Evolutionary conservation across 1,140 invertebrate species (phyloP), one percentile per base, ranked within the genome.

Genomic region (Himalopsyche phryganea): DNA sequence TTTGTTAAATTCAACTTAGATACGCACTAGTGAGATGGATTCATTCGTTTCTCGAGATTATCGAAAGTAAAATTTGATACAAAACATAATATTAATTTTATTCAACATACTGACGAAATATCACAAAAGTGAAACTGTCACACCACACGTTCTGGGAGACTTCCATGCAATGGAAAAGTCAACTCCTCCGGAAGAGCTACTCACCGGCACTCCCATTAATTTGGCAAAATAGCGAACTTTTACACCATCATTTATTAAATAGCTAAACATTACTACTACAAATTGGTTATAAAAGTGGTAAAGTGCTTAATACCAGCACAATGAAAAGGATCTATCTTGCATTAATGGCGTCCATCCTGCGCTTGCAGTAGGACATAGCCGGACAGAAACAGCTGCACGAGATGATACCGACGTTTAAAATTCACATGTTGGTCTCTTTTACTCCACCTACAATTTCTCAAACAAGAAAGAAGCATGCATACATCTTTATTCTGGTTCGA

Each of bases 311-410:
- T 38, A 40, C 45, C 66, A 58, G 61, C 69, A 66, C 68, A 68
- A 67, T 67, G 60, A 66, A 68, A 66, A 66, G 56, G 69, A 74
- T 67, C 72, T 75, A 77, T 74, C 68, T 76, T 67, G 69, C 71
- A 69, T 71, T 73, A 76, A 76, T 75, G 74, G 75, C 73, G 73
- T 75, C 75, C 73, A 76, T 77, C 70, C 73, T 75, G 70, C 69
- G 70, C 70, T 74, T 69, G 68, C 71, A 74, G 69, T 73, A 74
- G 72, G 71, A 73, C 72, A 75, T 70, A 71, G 67, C 69, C 72
- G 72, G 73, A 69, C 68, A 74, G 73, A 76, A 76, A 76, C 71
- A 77, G 72, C 75, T 77, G 74, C 74, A 75, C 70, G 72, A 76
- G 72, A 76, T 75, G 73, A 72, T 74, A 73, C 73, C 72, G 69